Conservation (phyloP, 2,888 invertebrate genomes). For the Hydroisotoma schaefferi region DNA sequence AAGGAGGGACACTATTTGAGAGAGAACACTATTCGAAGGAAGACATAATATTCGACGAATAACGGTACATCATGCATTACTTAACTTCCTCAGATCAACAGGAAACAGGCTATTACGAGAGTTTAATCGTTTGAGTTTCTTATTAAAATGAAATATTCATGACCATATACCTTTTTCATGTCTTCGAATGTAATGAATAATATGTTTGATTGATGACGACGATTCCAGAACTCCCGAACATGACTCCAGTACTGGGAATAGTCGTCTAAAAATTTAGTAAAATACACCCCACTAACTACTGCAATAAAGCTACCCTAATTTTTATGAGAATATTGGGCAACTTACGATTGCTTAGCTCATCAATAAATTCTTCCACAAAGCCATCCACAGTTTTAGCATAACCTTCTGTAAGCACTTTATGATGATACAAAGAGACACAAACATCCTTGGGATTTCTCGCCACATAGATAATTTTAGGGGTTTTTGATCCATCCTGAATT, state of each 20-base stretch:
- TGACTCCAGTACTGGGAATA: slow-evolving; percentile 46
- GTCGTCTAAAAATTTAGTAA: slow-evolving; percentile 19
- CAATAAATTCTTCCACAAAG: slow-evolving; percentile 62
- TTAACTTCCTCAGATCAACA: too few relatives aligned
- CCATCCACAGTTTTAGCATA: slow-evolving; percentile 58
- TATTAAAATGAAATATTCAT: neutral
- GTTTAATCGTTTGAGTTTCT: too few relatives aligned
- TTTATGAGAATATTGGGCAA: neutral
- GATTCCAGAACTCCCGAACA: slow-evolving; percentile 62
- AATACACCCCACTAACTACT: neutral
- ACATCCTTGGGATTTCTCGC: slow-evolving; percentile 84
- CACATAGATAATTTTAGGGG: slow-evolving; percentile 72
- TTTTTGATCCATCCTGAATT: slow-evolving; percentile 26
- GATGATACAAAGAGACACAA: slow-evolving; percentile 75
- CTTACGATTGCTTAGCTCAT: slow-evolving; percentile 51
- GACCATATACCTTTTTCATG: slow-evolving; percentile 62
- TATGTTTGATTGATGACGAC: slow-evolving; percentile 66
- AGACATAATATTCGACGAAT: too few relatives aligned
- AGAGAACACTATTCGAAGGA: too few relatives aligned
- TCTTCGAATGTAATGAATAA: slow-evolving; percentile 79
- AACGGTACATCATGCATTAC: too few relatives aligned
- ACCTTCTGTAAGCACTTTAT: slow-evolving; percentile 65
- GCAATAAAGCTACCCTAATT: neutral
- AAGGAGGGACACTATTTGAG: too few relatives aligned
- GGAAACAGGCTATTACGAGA: too few relatives aligned